These are phyloP conservation scores for Hephaestus fuliginosus DNA, from an alignment of 2,797 vertebrate genomes.

Conservation along the genomic window DNA sequence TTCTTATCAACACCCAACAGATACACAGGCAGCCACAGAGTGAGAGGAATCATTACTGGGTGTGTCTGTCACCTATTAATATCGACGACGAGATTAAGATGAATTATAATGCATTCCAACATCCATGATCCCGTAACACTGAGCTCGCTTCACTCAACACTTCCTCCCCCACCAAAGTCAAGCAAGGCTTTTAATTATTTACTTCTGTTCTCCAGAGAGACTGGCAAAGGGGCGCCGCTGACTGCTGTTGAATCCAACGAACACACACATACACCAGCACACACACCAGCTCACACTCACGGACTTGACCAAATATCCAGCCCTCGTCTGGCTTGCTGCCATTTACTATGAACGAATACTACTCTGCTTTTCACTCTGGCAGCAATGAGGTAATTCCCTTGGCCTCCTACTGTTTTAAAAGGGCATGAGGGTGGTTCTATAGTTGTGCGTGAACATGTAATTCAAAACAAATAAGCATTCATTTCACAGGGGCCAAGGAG, in stretches of 20 bases:
- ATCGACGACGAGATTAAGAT: slow-evolving; percentile 28
- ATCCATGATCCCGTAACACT: slow-evolving; percentile 37
- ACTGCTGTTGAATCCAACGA: slow-evolving; percentile 42
- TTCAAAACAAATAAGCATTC: slow-evolving; percentile 12
- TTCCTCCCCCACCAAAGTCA: slow-evolving; percentile 35
- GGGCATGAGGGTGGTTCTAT: not conserved
- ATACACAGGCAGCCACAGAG: not conserved
- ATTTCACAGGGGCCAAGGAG: not conserved
- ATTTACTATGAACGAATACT: slow-evolving; percentile 6
- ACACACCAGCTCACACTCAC: slow-evolving; percentile 23
- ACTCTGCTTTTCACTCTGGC: slow-evolving; percentile 23
- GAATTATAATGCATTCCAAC: slow-evolving; percentile 37
- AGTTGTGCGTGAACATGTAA: not conserved
- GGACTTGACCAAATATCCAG: slow-evolving; percentile 27
- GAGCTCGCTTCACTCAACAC: slow-evolving; percentile 32
- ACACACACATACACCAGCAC: slow-evolving; percentile 22
- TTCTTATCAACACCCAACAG: not conserved
- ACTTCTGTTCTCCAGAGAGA: slow-evolving; percentile 52
- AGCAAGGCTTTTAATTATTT: slow-evolving; percentile 69
- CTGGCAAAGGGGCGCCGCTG: slow-evolving; percentile 6
- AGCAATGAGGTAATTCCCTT: slow-evolving; percentile 13
- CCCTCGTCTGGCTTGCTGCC: not conserved
- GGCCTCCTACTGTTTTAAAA: not conserved
- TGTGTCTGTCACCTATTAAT: slow-evolving; percentile 21
- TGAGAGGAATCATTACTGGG: not conserved